Evolutionary conservation across 37 sponge, comb jelly and placozoan genomes (phyloP).

Genomic region (Dysidea cf. avara): DNA sequence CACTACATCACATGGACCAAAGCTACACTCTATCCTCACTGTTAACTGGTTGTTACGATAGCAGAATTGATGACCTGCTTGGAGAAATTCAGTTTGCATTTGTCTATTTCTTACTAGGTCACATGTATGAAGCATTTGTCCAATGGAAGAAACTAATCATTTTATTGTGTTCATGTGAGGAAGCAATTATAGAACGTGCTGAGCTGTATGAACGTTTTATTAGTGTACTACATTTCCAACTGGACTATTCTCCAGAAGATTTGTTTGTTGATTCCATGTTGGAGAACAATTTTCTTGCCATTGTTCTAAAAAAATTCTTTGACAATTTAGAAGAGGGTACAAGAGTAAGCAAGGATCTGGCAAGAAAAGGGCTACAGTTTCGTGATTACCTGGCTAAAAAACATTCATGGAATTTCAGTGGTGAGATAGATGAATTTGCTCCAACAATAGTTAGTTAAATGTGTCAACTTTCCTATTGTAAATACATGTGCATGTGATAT

Average conservation of each 20-base stretch:
- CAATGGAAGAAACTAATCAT: conserved; percentile 92
- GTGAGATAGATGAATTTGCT: conserved; percentile 68
- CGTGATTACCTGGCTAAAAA: conserved; percentile 63
- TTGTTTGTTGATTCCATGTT: conserved; percentile 95
- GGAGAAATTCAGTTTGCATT: conserved; percentile 94
- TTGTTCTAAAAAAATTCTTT: conserved; percentile 56
- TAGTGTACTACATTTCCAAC: conserved; percentile 89
- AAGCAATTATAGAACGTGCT: conserved; percentile 51
- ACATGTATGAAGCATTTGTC: conserved; percentile 96
- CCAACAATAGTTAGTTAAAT: conserved; percentile 92
- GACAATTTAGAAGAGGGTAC: conserved; percentile 53
- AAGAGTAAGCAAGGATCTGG: conserved; percentile 36
- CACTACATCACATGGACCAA: conserved; percentile 73
- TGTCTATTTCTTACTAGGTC: conserved; percentile 90
- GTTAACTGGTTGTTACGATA: conserved; percentile 16
- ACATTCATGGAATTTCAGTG: conserved; percentile 85
- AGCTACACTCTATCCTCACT: conserved; percentile 52
- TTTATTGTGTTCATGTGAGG: conserved; percentile 80
- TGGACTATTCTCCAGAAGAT: conserved; percentile 88
- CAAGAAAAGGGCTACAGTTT: conserved; percentile 70
- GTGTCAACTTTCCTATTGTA: too few species aligned
- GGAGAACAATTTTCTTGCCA: conserved; percentile 79
- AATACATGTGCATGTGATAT: too few species aligned
- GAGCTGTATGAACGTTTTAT: conserved; percentile 80
- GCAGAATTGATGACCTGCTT: conserved; percentile 43